Evolutionary conservation across 2,113 vertebrate genomes (phyloP).

Genomic region (Prochilodus magdalenae): DNA sequence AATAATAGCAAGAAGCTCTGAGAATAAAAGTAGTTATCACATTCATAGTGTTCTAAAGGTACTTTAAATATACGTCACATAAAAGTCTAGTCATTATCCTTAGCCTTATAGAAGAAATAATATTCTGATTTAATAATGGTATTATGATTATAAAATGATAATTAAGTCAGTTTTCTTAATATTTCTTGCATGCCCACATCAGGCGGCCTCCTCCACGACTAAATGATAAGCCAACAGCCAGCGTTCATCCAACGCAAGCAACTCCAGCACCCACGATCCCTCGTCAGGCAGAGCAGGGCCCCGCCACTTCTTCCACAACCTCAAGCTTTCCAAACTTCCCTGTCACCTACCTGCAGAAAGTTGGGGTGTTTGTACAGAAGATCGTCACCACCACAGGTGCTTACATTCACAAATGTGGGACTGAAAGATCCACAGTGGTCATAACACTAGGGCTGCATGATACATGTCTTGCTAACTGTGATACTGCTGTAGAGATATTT

Average conservation of each 20-base stretch:
- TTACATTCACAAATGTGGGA: neutral
- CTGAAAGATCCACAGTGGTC: neutral
- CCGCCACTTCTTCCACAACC: conserved; percentile 42
- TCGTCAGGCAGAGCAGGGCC: conserved; percentile 78
- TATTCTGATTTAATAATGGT: no score
- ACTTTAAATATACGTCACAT: no score
- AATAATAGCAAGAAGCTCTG: neutral
- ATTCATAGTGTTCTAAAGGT: no score
- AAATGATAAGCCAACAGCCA: conserved; percentile 88
- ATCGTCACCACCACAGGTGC: conserved; percentile 94
- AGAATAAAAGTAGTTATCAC: neutral
- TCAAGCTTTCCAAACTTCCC: conserved; percentile 87
- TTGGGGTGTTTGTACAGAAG: conserved; percentile 95
- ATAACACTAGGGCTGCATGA: no score
- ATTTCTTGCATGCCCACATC: neutral
- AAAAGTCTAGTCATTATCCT: neutral
- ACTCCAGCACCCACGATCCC: conserved; percentile 90
- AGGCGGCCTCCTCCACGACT: conserved; percentile 87
- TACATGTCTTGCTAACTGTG: neutral
- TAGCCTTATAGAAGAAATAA: no score
- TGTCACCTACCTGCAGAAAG: conserved; percentile 91
- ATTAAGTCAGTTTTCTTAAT: neutral
- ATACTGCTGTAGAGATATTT: no score
- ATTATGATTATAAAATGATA: no score
- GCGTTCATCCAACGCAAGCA: conserved; percentile 85